phyloP scores from a whole-genome alignment of 2,888 invertebrate genomes.

The Timema podura region DNA sequence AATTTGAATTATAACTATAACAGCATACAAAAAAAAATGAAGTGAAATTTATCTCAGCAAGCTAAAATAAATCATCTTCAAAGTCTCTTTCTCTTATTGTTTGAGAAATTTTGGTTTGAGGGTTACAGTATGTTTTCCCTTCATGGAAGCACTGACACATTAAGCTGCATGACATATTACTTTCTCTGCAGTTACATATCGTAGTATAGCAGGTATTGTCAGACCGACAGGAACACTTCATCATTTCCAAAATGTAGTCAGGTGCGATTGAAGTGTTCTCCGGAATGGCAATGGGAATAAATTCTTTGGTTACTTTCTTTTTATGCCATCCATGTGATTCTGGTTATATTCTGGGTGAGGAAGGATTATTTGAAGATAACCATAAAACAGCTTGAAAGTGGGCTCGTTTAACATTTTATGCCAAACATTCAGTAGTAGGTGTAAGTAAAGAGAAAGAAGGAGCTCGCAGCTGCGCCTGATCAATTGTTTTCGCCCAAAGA shows the following conservation, averaged over 20 bases:
- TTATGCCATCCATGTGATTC: not conserved
- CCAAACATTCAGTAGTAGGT: conserved; percentile 6
- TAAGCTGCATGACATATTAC: conserved; percentile 1
- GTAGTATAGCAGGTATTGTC: not conserved
- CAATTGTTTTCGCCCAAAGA: not conserved
- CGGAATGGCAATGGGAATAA: not conserved
- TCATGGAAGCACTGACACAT: not conserved
- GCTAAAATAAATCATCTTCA: not conserved
- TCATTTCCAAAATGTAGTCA: not conserved
- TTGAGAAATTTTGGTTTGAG: not conserved
- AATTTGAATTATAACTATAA: too few relatives aligned
- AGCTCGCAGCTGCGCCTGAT: not conserved
- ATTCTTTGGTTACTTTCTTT: not conserved
- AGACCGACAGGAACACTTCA: not conserved
- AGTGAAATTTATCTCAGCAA: too few relatives aligned
- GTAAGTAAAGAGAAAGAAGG: not conserved
- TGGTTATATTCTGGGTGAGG: not conserved
- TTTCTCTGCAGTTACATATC: not conserved
- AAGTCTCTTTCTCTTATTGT: not conserved
- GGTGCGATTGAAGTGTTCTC: not conserved
- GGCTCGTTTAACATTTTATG: not conserved
- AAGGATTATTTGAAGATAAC: not conserved
- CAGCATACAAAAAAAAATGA: too few relatives aligned
- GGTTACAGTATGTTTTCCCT: not conserved
- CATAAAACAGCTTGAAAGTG: conserved; percentile 4